phyloP scores from a whole-genome alignment of 2,113 vertebrate species.

The Progne subis region DNA sequence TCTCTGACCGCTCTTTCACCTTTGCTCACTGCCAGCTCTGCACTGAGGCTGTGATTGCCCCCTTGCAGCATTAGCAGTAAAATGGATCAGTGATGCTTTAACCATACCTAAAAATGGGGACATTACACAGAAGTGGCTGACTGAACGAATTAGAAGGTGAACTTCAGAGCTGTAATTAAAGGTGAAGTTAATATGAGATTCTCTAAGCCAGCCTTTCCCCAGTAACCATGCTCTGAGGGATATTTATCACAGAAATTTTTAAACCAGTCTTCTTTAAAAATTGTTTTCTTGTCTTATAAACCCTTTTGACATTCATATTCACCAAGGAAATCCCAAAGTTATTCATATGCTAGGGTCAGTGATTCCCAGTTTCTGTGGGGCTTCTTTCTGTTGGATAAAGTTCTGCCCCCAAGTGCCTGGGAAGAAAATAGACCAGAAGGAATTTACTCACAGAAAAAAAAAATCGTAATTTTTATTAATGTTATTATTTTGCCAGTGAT shows the following conservation, averaged over 20 bases:
- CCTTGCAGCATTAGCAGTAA: conserved; percentile 35
- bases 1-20: conserved; percentile 8
- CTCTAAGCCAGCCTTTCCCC: background rate
- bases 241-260: background rate
- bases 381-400: background rate
- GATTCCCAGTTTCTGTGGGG: background rate
- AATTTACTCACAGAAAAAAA: background rate
- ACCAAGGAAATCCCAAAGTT: background rate
- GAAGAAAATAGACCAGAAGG: background rate
- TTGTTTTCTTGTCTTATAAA: background rate
- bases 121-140: background rate
- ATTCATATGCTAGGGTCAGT: background rate
- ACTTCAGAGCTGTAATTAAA: conserved; percentile 25
- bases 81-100: conserved; percentile 12
- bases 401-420: background rate
- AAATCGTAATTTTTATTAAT: background rate
- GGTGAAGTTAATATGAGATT: background rate
- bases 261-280: background rate
- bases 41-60: background rate
- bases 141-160: conserved; percentile 11
- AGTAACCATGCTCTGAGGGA: background rate
- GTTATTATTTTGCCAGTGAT: background rate
- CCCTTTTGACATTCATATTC: background rate
- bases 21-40: background rate
- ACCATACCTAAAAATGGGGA: background rate